Evolutionary conservation across 37 sponge, comb jelly and placozoan genomes (phyloP), one percentile per base, ranked within the genome.

Genomic region (Amphimedon queenslandica): DNA sequence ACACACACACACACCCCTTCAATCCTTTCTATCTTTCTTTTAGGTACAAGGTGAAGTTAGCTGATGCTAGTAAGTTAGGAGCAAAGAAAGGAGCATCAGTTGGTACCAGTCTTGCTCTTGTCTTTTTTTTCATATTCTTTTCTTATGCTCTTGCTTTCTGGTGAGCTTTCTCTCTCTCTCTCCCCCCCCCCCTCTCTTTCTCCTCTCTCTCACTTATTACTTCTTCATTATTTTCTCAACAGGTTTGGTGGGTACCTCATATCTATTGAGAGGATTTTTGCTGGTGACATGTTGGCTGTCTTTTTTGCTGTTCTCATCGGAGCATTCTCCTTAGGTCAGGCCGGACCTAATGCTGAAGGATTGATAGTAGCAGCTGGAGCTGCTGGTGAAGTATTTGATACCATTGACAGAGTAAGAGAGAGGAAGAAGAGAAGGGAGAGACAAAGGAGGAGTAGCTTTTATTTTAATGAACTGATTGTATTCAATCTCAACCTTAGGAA

Each of bases 131-230:
- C 58, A 38, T 93, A 41, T 93, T 88, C 71, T 21, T 47, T 40
- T 69, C 80, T 29, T 93, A 79, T 67, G 86, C 90, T 34, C 80
- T 88, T 32, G 94, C 81, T n/a, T 88, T 88, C 68, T 85, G 94
- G 94, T 93, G 33, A 76, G 87, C 4, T 6, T n/a, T 20, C 28
- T 4, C 8, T 13, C 18, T 1, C 21, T 35, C 5, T 35, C 29
- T 6, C 27, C 5, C 2, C 21, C 25, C 33, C 32, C 4, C 28
- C 24, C 21, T 40, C 18, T n/a, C 4, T n/a, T n/a, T n/a, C n/a
- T n/a, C n/a, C n/a, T n/a, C n/a, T n/a, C n/a, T n/a, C n/a, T n/a
- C n/a, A n/a, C 58, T 35, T 10, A 31, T 40, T 30, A 29, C n/a
- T 0, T 32, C 60, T 1, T 51, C 74, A 1, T 29, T 18, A 30